These are phyloP conservation scores for Criorhina ranunculi DNA, from an alignment of 2,888 invertebrate genomes.

Conservation along the genomic window DNA sequence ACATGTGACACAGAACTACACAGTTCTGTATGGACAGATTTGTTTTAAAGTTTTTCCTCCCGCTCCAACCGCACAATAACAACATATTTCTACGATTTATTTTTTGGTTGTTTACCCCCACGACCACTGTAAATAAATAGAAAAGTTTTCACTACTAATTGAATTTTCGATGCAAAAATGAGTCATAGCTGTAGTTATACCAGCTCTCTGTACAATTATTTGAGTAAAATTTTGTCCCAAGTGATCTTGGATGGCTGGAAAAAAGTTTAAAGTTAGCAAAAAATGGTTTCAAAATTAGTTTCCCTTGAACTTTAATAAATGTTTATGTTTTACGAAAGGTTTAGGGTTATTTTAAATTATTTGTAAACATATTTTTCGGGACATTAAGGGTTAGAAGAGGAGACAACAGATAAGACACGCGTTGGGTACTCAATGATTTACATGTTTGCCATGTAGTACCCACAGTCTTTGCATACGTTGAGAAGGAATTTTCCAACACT, in stretches of 20 bases:
- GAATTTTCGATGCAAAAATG: conserved; percentile 56
- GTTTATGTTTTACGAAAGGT: too few relatives aligned
- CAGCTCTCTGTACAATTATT: neutral
- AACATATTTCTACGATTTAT: neutral
- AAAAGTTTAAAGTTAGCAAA: conserved; percentile 17
- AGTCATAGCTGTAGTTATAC: conserved; percentile 11
- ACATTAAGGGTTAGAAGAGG: too few relatives aligned
- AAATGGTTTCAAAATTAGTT: conserved; percentile 1
- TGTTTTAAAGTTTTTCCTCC: neutral
- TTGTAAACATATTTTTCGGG: too few relatives aligned
- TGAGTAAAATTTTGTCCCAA: conserved; percentile 32
- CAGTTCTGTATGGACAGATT: neutral
- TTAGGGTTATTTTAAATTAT: too few relatives aligned
- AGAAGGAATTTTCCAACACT: too few relatives aligned
- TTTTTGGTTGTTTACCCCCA: neutral
- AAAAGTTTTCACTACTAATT: conserved; percentile 55
- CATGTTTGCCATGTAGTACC: too few relatives aligned
- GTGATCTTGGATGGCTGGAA: conserved; percentile 38
- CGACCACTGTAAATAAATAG: conserved; percentile 17
- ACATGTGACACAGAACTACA: too few relatives aligned
- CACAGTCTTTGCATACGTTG: too few relatives aligned
- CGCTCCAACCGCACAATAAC: conserved; percentile 18
- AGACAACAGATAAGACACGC: too few relatives aligned
- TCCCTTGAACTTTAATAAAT: neutral
- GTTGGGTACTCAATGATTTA: too few relatives aligned